Evolutionary conservation across 1,140 invertebrate species (phyloP).

Genomic region (Pemphigus obesinymphae): DNA sequence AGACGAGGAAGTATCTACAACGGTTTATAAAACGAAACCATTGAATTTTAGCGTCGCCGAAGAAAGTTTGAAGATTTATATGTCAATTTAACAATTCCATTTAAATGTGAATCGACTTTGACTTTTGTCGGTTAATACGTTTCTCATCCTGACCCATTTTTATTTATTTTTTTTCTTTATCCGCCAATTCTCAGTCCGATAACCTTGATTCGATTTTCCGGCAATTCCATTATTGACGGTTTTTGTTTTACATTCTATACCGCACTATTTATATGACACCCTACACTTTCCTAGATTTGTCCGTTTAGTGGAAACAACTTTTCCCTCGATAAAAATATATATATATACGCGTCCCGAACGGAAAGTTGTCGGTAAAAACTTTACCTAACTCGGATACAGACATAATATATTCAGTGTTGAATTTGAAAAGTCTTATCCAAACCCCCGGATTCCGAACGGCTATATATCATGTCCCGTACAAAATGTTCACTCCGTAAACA

Average conservation of each 20-base stretch:
- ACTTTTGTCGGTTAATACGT: not conserved
- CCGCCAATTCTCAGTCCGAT: not conserved
- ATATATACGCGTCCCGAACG: not conserved
- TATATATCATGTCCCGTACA: too few relatives aligned
- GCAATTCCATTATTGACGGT: not conserved
- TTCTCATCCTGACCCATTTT: not conserved
- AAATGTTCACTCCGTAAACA: too few relatives aligned
- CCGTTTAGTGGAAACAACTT: not conserved
- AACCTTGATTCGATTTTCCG: not conserved
- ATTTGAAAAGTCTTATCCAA: not conserved
- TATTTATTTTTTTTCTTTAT: not conserved
- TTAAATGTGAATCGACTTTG: constrained; percentile 4
- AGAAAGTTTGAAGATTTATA: not conserved
- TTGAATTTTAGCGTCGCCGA: not conserved
- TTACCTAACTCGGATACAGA: not conserved
- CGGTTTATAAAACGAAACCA: too few relatives aligned
- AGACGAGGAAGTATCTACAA: too few relatives aligned
- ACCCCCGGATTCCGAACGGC: not conserved
- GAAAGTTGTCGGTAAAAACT: not conserved
- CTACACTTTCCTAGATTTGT: not conserved
- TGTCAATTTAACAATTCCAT: not conserved
- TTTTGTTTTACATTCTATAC: not conserved
- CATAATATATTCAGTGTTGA: not conserved
- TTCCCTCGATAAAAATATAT: not conserved
- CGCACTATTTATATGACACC: not conserved